These are phyloP conservation scores for Penaeus indicus DNA, from an alignment of 1,140 invertebrate genomes.

Conservation along the genomic window DNA sequence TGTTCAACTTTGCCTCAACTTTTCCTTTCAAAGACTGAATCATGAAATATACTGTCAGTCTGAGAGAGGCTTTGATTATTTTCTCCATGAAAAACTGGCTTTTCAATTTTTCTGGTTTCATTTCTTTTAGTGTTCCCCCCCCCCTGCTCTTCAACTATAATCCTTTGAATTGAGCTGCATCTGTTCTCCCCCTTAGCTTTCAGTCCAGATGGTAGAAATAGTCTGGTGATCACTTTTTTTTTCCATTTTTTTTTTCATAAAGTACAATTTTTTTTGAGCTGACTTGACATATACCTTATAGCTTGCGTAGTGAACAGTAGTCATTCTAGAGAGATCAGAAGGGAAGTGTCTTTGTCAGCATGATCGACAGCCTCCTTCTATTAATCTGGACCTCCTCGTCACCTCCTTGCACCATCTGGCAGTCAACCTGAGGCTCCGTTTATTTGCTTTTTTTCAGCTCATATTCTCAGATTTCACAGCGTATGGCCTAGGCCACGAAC, in stretches of 20 bases:
- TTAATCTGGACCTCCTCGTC: slow-evolving; percentile 41
- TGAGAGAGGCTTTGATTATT: background rate
- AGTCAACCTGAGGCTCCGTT: slow-evolving; percentile 57
- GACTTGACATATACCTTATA: too few relatives aligned
- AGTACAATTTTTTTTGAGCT: slow-evolving; percentile 20
- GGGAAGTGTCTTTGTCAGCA: slow-evolving; percentile 24
- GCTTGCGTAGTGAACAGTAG: slow-evolving; percentile 5
- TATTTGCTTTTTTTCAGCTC: slow-evolving; percentile 64
- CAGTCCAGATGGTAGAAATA: slow-evolving; percentile 39
- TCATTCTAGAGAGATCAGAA: background rate
- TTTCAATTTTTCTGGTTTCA: slow-evolving; percentile 35
- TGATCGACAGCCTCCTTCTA: slow-evolving; percentile 31
- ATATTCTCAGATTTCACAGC: slow-evolving; percentile 63
- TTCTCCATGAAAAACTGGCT: slow-evolving; percentile 25
- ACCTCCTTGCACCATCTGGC: slow-evolving; percentile 32
- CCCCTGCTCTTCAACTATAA: slow-evolving; percentile 17
- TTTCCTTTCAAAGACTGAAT: too few relatives aligned
- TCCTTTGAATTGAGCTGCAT: slow-evolving; percentile 29
- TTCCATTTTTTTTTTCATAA: slow-evolving; percentile 25
- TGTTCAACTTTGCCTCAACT: too few relatives aligned
- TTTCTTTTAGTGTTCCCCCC: slow-evolving; percentile 27
- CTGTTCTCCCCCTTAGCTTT: slow-evolving; percentile 28
- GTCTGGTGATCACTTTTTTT: slow-evolving; percentile 25
- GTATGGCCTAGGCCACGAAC: slow-evolving; percentile 61
- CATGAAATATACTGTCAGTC: too few relatives aligned